Evolutionary conservation across 2,113 vertebrate species (phyloP).

Genomic region (Bucco capensis): DNA sequence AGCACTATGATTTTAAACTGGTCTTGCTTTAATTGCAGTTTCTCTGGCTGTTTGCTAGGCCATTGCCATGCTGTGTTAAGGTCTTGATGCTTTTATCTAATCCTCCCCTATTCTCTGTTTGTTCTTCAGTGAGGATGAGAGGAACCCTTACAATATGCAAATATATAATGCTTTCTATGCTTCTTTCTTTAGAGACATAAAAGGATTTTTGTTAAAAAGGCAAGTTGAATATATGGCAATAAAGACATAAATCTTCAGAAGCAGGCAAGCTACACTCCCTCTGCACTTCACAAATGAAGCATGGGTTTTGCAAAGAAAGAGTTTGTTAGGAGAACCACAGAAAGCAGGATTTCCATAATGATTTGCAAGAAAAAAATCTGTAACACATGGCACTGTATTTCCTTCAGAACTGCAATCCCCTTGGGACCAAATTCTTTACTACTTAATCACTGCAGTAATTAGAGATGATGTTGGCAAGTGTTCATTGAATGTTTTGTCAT

Average conservation of each 20-base stretch:
- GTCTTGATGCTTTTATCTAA: conserved; percentile 40
- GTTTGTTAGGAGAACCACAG: conserved; percentile 50
- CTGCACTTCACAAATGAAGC: conserved; percentile 61
- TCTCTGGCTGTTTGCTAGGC: conserved; percentile 54
- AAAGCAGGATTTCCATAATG: conserved; percentile 59
- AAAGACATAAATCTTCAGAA: conserved; percentile 46
- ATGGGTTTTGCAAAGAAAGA: conserved; percentile 46
- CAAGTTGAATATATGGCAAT: conserved; percentile 50
- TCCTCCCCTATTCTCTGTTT: conserved; percentile 46
- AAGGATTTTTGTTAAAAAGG: conserved; percentile 32
- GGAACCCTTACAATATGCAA: conserved; percentile 59
- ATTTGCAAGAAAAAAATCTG: conserved; percentile 55
- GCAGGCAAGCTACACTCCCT: conserved; percentile 29
- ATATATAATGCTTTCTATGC: conserved; percentile 43
- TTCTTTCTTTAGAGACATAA: conserved; percentile 48
- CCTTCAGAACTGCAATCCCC: conserved; percentile 58
- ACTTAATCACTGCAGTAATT: conserved; percentile 71
- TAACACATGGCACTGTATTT: conserved; percentile 64
- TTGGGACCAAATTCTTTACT: conserved; percentile 62
- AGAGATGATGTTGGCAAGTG: conserved; percentile 61
- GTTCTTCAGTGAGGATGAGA: conserved; percentile 57
- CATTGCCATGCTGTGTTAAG: conserved; percentile 47
- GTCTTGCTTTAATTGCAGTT: conserved; percentile 64
- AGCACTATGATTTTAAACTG: conserved; percentile 38
- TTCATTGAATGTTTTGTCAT: conserved; percentile 31